Evolutionary conservation across 1,140 invertebrate species (phyloP), one percentile per base, ranked within the genome.

Genomic region (Ganaspis sp.): DNA sequence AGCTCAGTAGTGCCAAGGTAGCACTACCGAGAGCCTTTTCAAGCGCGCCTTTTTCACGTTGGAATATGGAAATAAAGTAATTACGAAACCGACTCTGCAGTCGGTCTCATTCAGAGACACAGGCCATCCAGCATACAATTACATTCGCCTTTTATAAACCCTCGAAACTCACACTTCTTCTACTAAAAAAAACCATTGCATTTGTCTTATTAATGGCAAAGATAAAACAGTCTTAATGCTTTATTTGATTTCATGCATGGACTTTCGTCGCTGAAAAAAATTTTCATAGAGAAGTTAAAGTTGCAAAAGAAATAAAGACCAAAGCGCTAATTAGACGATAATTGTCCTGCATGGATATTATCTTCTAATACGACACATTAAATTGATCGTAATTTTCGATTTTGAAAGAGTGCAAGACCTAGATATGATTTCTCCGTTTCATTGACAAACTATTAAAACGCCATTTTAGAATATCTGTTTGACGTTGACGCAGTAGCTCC

Each of bases 41-140:
- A 75, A 40, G 45, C 64, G 40, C 29, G 58, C 74, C 23, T 40
- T 77, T 76, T 74, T 70, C 49, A 26, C 64, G 23, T 37, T 11
- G 69, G 37, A 64, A 79, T 79, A 81, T 77, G 75, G 73, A 82
- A 82, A 82, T 82, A 82, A 82, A 82, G 77, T 79, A 82, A 82
- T 82, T 82, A 82, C 72, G 45, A 71, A 73, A 82, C 70, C 70
- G 45, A 73, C n/a, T 40, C 74, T 21, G 21, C 49, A 29, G 70
- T 17, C 73, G 29, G 21, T 75, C 64, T 78, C 69, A 73, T 76
- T 76, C 49, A 58, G 29, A 42, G 29, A 69, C 53, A 17, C 45
- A 37, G 70, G 45, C 34, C 54, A 74, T 40, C 37, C 74, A 72
- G 45, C 69, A 42, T 64, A 73, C 70, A 79, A 79, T 81, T 81